A percentile compares a stretch with the other conserved stretches of the same genome.
These are phyloP conservation scores for Escarpia spicata DNA, from an alignment of 2,888 invertebrate genomes.

Conservation along the genomic window DNA sequence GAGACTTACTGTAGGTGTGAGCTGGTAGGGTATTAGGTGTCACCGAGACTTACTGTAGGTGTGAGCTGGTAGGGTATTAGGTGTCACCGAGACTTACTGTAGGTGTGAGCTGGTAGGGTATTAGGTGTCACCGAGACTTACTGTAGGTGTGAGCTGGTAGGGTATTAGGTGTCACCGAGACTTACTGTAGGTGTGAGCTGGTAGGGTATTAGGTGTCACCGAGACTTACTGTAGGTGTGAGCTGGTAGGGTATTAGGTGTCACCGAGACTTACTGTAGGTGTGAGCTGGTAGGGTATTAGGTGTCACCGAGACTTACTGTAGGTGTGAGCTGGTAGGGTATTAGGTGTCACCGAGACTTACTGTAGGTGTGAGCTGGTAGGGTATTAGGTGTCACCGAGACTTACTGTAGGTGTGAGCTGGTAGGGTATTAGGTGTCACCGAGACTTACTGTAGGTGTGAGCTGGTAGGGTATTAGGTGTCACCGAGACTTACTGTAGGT, in stretches of 20 bases:
- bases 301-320: constrained; percentile 70
- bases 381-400: not conserved
- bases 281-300: no score
- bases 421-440: not conserved
- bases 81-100: no score
- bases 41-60: no score
- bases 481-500: constrained; percentile 73
- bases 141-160: constrained; percentile 93
- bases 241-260: no score
- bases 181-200: constrained; percentile 82
- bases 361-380: no score
- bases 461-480: no score
- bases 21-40: no score
- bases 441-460: constrained; percentile 76
- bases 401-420: constrained; percentile 82
- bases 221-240: constrained; percentile 76
- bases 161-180: constrained; percentile 61
- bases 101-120: constrained; percentile 95
- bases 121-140: no score
- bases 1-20: no score
- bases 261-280: constrained; percentile 73
- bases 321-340: no score
- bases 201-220: not conserved
- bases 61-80: constrained; percentile 95
- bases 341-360: constrained; percentile 57